Percentiles rank a stretch among this genome's conserved stretches.
Conservation (phyloP, 2,113 vertebrate species). For the Cygnus buccinator region DNA sequence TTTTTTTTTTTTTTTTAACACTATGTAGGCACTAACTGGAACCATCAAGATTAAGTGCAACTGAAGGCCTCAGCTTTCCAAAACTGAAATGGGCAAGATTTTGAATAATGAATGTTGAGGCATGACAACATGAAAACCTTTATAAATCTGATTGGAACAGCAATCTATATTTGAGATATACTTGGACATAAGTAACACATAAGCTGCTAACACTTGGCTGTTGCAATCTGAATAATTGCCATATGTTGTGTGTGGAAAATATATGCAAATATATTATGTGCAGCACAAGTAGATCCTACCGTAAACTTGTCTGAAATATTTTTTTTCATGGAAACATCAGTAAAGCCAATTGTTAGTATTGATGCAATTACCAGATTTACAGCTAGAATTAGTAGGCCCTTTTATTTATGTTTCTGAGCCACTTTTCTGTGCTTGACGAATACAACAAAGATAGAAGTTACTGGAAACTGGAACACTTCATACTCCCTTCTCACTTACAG, state of each 20-base stretch:
- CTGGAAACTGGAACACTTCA: neutral
- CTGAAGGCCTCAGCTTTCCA: neutral
- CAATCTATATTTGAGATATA: neutral
- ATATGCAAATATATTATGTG: slow-evolving; percentile 15
- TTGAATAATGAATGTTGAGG: neutral
- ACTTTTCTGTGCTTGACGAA: neutral
- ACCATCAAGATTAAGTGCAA: neutral
- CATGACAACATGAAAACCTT: neutral
- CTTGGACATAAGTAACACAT: neutral
- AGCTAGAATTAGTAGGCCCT: neutral
- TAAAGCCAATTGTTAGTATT: neutral
- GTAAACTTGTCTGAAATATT: neutral
- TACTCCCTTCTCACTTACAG: neutral
- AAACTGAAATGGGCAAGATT: neutral
- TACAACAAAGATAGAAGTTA: neutral
- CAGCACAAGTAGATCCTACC: neutral
- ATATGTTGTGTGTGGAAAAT: slow-evolving; percentile 34
- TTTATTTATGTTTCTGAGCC: neutral
- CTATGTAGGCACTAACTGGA: neutral
- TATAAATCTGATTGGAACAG: neutral
- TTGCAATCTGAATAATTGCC: slow-evolving; percentile 25
- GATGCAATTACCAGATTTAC: neutral
- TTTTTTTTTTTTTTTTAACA: neutral
- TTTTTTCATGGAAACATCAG: neutral
- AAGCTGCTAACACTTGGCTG: neutral